Evolutionary conservation across 2,797 vertebrate genomes (phyloP).

Genomic region (Sarcophilus harrisii): DNA sequence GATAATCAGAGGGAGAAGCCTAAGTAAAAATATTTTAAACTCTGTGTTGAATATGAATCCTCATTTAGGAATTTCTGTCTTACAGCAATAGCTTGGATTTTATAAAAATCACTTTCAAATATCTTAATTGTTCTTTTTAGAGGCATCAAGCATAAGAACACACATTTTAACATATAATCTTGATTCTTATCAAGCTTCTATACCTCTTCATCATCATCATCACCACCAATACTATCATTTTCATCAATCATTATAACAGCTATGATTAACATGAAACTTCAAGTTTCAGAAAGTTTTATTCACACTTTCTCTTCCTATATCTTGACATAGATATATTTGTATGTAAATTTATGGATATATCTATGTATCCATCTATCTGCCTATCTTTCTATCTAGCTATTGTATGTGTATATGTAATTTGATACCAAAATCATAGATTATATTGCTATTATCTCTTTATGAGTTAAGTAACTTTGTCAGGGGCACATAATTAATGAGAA

Average conservation of each 20-base stretch:
- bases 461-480: not conserved
- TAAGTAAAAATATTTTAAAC: not conserved
- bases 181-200: not conserved
- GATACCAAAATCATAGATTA: not conserved
- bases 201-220: not conserved
- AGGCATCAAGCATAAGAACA: not conserved
- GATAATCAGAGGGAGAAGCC: not conserved
- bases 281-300: not conserved
- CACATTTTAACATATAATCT: not conserved
- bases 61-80: not conserved
- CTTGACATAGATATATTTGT: no score
- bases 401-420: no score
- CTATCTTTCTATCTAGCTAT: no score
- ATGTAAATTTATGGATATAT: no score
- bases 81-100: not conserved
- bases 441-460: not conserved
- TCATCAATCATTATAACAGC: not conserved
- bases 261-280: not conserved
- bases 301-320: no score
- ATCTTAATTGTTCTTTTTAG: not conserved
- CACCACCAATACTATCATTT: not conserved
- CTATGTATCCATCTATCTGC: not conserved
- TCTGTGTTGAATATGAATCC: not conserved
- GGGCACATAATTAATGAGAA: not conserved
- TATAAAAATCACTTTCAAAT: not conserved